A percentile compares a stretch with the other conserved stretches of the same genome.
These are phyloP conservation scores for Lasiurus cinereus DNA, from an alignment of 2,113 vertebrate species.

Conservation along the genomic window DNA sequence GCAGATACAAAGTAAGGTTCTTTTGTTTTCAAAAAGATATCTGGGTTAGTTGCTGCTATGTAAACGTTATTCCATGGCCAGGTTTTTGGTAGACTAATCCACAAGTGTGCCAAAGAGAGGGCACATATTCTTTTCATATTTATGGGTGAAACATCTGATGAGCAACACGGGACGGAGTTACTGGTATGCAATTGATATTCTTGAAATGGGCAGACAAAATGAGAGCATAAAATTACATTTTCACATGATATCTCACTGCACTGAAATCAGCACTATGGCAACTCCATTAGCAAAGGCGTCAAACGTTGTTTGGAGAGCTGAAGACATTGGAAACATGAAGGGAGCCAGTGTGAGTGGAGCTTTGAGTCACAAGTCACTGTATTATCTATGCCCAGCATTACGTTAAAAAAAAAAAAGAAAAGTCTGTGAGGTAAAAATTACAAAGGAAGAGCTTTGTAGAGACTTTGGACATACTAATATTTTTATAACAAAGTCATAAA, in stretches of 20 bases:
- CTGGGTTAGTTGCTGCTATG: not conserved
- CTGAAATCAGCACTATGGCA: not conserved
- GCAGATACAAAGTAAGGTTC: not conserved
- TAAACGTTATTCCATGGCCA: not conserved
- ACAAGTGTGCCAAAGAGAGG: not conserved
- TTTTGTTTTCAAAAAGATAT: conserved; percentile 4
- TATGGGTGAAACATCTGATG: not conserved
- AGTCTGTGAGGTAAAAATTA: not conserved
- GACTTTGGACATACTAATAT: not conserved
- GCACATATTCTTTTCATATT: not conserved
- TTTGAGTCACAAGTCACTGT: not conserved
- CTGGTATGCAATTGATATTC: not conserved
- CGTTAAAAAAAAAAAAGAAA: not conserved
- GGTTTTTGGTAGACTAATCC: not conserved
- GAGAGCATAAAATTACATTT: conserved; percentile 17
- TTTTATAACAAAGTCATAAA: conserved; percentile 9
- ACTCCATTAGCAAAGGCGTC: not conserved
- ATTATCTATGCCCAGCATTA: not conserved
- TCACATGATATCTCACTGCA: not conserved
- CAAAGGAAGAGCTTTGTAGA: not conserved
- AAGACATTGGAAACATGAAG: not conserved
- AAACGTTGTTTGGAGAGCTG: not conserved
- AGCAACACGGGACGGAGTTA: not conserved
- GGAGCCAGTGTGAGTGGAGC: not conserved
- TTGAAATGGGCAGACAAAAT: not conserved